A percentile compares a stretch with the other conserved stretches of the same genome.
Conservation (phyloP, 1,140 invertebrate genomes). For the Theocolax elegans region DNA sequence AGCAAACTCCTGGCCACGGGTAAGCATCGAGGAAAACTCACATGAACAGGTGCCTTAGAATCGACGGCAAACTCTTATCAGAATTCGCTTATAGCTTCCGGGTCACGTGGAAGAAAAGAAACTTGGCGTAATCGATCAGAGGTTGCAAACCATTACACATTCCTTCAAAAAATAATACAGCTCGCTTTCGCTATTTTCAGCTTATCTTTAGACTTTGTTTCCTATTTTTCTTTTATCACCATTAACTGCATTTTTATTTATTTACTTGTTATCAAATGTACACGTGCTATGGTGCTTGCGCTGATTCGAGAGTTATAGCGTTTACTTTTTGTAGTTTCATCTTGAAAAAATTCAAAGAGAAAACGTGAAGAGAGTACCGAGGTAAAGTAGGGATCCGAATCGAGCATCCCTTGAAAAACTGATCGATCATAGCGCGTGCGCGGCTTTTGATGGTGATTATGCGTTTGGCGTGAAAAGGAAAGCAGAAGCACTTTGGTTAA, state of each 20-base stretch:
- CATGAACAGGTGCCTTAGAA: no score
- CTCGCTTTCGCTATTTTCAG: background rate
- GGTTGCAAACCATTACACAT: background rate
- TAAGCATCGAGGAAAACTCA: no score
- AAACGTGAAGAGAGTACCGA: background rate
- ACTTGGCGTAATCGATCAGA: slow-evolving; percentile 13
- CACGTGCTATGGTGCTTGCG: no score
- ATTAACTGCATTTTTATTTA: no score
- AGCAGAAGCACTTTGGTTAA: no score
- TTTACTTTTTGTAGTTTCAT: slow-evolving; percentile 2
- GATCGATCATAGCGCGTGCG: slow-evolving; percentile 3
- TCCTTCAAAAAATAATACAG: background rate
- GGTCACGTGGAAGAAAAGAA: background rate
- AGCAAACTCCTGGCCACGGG: no score
- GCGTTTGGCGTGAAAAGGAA: no score
- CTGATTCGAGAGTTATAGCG: background rate
- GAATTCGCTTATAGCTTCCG: slow-evolving; percentile 15
- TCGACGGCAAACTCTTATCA: no score
- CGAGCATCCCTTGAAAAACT: slow-evolving; percentile 1
- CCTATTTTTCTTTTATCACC: no score
- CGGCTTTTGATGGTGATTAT: no score
- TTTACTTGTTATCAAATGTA: no score
- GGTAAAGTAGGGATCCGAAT: background rate
- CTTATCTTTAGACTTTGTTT: no score
- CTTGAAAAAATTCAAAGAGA: slow-evolving; percentile 1